Percentiles rank a stretch among this genome's conserved stretches.
phyloP scores from a whole-genome alignment of 2,888 invertebrate genomes.

The Epistrophe eligans region DNA sequence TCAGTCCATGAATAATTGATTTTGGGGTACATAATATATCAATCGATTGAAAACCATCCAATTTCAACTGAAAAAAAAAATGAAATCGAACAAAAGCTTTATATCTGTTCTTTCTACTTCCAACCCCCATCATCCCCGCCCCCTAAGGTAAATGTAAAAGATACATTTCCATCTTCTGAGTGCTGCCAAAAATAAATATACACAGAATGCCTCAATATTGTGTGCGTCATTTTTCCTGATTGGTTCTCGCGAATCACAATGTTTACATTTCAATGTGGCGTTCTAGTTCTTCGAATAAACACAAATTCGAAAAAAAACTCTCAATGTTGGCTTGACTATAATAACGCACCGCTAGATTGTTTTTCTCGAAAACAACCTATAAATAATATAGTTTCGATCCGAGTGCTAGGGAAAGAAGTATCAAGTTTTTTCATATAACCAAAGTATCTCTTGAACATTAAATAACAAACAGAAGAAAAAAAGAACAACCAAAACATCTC shows the following conservation, averaged over 20 bases:
- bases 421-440: conserved; percentile 4
- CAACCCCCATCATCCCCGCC: background rate
- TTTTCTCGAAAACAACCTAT: conserved; percentile 17
- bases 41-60: conserved; percentile 55
- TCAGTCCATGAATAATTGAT: conserved; percentile 41
- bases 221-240: conserved; percentile 59
- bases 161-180: conserved; percentile 43
- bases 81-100: conserved; percentile 36
- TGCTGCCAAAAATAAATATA: conserved; percentile 61
- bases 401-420: conserved; percentile 14
- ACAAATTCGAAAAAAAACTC: conserved; percentile 34
- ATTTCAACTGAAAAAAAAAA: conserved; percentile 43
- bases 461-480: background rate
- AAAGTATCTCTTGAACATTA: conserved; percentile 12
- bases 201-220: conserved; percentile 15
- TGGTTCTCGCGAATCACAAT: conserved; percentile 25
- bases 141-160: conserved; percentile 16
- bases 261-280: conserved; percentile 53
- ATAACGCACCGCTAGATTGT: background rate
- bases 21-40: conserved; percentile 20
- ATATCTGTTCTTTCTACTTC: background rate
- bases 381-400: conserved; percentile 47
- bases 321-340: conserved; percentile 24
- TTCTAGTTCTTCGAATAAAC: conserved; percentile 49
- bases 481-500: too few relatives aligned